Conservation (phyloP, 1,140 invertebrate genomes). For the Maniola jurtina region DNA sequence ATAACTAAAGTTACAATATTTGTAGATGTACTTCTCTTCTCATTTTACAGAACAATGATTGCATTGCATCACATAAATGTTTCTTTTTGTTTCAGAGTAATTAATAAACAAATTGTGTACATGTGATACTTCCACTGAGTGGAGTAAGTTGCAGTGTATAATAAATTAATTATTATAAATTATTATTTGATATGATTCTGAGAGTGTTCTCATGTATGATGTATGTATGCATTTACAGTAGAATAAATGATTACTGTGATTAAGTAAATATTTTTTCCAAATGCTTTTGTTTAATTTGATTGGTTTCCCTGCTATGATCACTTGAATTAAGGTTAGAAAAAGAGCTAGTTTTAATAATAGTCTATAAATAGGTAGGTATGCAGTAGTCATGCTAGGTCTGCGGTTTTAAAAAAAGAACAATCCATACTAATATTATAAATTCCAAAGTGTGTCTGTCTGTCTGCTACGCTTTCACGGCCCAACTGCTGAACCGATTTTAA, state of each 20-base stretch:
- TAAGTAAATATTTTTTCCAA: conserved; percentile 68
- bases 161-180: conserved; percentile 33
- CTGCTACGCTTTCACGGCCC: too few relatives aligned
- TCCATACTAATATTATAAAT: too few relatives aligned
- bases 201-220: conserved; percentile 43
- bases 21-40: too few relatives aligned
- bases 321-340: too few relatives aligned
- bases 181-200: conserved; percentile 44
- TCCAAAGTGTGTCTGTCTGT: too few relatives aligned
- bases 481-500: too few relatives aligned
- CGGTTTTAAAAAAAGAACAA: too few relatives aligned
- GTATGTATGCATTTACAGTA: conserved; percentile 58
- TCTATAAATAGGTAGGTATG: too few relatives aligned
- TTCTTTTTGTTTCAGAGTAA: conserved; percentile 35
- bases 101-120: conserved; percentile 27
- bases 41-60: background rate
- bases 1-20: too few relatives aligned
- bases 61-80: background rate
- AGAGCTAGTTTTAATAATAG: too few relatives aligned
- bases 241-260: conserved; percentile 64
- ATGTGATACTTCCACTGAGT: conserved; percentile 48
- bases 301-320: background rate
- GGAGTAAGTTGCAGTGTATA: conserved; percentile 39
- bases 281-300: conserved; percentile 37
- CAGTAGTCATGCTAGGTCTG: too few relatives aligned